Percentiles rank a stretch among this genome's conserved stretches.
These are phyloP conservation scores for Boleophthalmus pectinirostris DNA, from an alignment of 2,113 vertebrate genomes.

Conservation along the genomic window DNA sequence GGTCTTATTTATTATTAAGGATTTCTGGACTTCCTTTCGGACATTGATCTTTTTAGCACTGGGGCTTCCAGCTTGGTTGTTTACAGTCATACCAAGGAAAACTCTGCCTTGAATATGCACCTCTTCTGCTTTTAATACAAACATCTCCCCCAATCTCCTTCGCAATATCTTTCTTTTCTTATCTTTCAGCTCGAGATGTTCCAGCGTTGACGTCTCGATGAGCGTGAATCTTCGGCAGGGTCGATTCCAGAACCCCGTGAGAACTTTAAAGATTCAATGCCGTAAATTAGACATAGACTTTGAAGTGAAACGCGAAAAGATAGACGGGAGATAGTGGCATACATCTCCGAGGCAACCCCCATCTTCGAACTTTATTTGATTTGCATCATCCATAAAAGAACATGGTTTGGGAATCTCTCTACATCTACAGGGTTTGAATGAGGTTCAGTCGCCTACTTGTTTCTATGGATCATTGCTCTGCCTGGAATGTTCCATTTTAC, in stretches of 20 bases:
- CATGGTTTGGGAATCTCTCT: slow-evolving; percentile 20
- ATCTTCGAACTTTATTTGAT: slow-evolving; percentile 40
- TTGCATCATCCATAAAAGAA: slow-evolving; percentile 42
- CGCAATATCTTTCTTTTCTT: slow-evolving; percentile 50
- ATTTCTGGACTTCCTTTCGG: not conserved
- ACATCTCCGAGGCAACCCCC: slow-evolving; percentile 43
- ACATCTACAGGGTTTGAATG: not conserved
- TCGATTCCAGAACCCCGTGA: slow-evolving; percentile 70
- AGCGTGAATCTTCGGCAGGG: slow-evolving; percentile 61
- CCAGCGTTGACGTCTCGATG: slow-evolving; percentile 28
- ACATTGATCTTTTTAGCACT: not conserved
- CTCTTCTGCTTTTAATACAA: not conserved
- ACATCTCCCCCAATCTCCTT: slow-evolving; percentile 12
- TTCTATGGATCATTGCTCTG: no score
- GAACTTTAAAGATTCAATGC: slow-evolving; percentile 75
- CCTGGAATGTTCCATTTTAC: no score
- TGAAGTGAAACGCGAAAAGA: slow-evolving; percentile 67
- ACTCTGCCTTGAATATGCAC: no score
- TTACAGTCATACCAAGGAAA: not conserved
- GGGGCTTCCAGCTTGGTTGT: not conserved
- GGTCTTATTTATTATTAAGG: not conserved
- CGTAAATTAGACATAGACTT: slow-evolving; percentile 80
- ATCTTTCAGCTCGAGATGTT: slow-evolving; percentile 38
- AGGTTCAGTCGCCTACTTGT: no score
- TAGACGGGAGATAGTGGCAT: slow-evolving; percentile 50